Conservation (phyloP, 2,888 invertebrate genomes). For the Nemurella pictetii region DNA sequence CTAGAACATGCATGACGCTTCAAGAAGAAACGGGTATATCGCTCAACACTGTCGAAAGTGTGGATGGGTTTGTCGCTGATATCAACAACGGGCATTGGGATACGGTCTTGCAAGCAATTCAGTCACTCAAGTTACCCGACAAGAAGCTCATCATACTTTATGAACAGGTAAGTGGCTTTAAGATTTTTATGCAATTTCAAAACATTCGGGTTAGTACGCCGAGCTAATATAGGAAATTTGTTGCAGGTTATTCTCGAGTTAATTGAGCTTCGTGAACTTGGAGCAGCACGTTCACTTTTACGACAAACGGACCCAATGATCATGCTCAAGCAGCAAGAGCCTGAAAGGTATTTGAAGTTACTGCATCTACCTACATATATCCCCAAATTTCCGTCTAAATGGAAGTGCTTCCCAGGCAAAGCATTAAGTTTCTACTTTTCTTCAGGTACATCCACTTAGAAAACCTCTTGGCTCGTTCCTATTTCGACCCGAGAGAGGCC, state of each 20-base stretch:
- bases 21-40: constrained; percentile 99
- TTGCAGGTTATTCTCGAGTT: constrained; percentile 92
- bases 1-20: constrained; percentile 84
- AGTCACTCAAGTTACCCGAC: constrained; percentile 95
- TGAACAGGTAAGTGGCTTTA: constrained; percentile 72
- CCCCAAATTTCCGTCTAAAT: no score
- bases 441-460: constrained; percentile 76
- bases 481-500: constrained; percentile 98
- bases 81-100: constrained; percentile 99
- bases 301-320: constrained; percentile 98
- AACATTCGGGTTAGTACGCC: constrained; percentile 50
- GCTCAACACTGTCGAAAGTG: constrained; percentile 97
- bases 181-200: constrained; percentile 14
- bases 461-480: constrained; percentile 92
- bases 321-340: constrained; percentile 94
- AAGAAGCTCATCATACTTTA: constrained; percentile 97
- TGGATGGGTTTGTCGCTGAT: constrained; percentile 96
- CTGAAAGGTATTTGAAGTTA: constrained; percentile 94
- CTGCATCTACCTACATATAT: background rate
- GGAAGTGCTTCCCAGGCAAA: no score
- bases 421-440: no score
- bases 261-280: constrained; percentile 94
- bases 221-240: constrained; percentile 50
- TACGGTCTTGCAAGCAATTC: constrained; percentile 94
- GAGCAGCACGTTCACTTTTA: constrained; percentile 91